Evolutionary conservation across 2,888 invertebrate genomes (phyloP).

Genomic region (Clanis bilineata): DNA sequence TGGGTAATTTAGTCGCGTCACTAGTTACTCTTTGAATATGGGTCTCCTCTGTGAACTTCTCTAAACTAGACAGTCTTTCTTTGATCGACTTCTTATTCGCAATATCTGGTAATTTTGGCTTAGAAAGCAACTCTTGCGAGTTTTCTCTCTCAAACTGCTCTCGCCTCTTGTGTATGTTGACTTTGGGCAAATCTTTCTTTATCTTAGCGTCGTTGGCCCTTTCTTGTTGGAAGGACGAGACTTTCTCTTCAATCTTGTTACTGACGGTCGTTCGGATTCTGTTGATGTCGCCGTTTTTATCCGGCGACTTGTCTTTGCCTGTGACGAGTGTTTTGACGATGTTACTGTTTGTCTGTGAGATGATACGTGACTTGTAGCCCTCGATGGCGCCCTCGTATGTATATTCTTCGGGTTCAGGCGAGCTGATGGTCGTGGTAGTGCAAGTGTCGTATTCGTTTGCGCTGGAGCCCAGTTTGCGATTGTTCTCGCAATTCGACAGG

Average conservation of each 20-base stretch:
- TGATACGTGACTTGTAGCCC: conserved; percentile 90
- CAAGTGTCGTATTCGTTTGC: conserved; percentile 86
- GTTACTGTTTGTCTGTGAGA: conserved; percentile 81
- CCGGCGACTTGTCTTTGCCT: conserved; percentile 75
- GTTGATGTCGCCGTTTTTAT: conserved; percentile 70
- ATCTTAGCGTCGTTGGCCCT: conserved; percentile 70
- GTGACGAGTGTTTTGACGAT: conserved; percentile 72
- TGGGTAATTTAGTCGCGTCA: conserved; percentile 76
- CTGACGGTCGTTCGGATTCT: conserved; percentile 75
- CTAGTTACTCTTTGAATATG: conserved; percentile 69
- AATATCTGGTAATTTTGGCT: conserved; percentile 84
- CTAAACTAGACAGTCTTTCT: conserved; percentile 86
- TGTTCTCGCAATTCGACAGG: conserved; percentile 70
- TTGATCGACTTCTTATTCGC: conserved; percentile 86
- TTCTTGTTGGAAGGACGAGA: conserved; percentile 82
- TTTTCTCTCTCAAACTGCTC: conserved; percentile 90
- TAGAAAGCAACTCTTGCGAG: conserved; percentile 74
- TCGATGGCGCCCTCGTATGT: conserved; percentile 94
- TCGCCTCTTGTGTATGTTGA: conserved; percentile 90
- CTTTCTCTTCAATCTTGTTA: conserved; percentile 84
- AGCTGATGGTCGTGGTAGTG: conserved; percentile 85
- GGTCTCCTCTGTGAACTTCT: conserved; percentile 84
- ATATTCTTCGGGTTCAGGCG: conserved; percentile 89
- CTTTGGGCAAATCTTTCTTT: conserved; percentile 87
- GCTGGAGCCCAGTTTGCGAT: conserved; percentile 75